Base-by-base conservation (phyloP, 2,113 vertebrate species). In the Romanogobio albipinnatus region DNA sequence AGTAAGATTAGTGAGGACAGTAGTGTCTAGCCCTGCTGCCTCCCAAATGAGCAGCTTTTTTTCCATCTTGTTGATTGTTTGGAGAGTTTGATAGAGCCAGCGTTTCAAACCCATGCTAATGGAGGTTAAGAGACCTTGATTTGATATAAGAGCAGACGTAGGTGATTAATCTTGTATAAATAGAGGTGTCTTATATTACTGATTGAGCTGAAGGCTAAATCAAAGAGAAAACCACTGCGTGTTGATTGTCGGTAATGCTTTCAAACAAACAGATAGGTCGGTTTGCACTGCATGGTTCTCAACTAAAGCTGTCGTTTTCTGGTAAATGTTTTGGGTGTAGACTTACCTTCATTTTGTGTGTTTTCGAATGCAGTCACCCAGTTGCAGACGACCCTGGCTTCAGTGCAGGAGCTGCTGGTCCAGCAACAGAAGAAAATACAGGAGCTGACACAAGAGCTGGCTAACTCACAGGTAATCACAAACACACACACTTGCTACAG, bases 361-460 rank as follows among this genome's bases (percentile, higher is more conserved):
- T 36, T 59, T 86, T 64, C 92, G 86, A 84, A 29, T 86, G 8
- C 91, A 99, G 98, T 99, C 85, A 96, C 94, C 81, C 98, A 99
- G 91, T 90, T 99, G 53, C 98, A 99, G 93, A 94, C 95, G 86
- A 98, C 97, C 4, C 91, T 99, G 91, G 94, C 94, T 66, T 95
- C 96, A 0, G 94, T 99, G 81, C 98, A 99, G 90, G 98, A 99
- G 75, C 94, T 99, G 84, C 95, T 99, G 82, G 88, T 96, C 51
- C 97, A 99, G 87, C 98, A 99, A 86, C 98, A 99, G 87, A 96
- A 97, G 94, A 96, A 94, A 88, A 96, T 99, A 86, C 97, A 99
- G 89, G 96, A 98, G 83, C 96, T 99, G 26, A 94, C 96, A n/a
- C 96, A 96, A 47, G 97, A 99, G 45, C 93, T 97, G 90, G 91